Evolutionary conservation across 2,113 vertebrate genomes (phyloP).

Genomic region (Numida meleagris): DNA sequence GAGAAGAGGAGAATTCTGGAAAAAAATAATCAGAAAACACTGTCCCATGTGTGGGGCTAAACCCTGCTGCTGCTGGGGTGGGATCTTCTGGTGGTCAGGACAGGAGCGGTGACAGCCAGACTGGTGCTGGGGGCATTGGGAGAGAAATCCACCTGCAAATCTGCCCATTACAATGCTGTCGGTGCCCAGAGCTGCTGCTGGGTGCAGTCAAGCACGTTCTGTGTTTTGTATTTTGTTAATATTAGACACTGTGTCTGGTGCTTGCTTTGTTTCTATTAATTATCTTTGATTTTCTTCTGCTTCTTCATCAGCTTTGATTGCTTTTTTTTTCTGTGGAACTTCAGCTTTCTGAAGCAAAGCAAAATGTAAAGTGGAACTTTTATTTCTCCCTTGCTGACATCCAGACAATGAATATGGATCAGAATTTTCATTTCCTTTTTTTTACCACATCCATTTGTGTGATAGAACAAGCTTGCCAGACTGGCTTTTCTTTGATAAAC

Average conservation of each 20-base stretch:
- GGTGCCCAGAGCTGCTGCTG: neutral
- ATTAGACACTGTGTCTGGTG: neutral
- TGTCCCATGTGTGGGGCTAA: neutral
- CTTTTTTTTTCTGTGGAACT: neutral
- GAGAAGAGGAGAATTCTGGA: too few species aligned
- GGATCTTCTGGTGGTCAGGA: neutral
- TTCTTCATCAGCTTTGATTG: neutral
- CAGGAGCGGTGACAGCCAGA: neutral
- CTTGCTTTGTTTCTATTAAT: conserved; percentile 45
- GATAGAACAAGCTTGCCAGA: conserved; percentile 73
- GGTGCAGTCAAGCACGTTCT: neutral
- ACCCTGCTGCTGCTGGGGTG: fast-evolving
- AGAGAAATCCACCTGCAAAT: neutral
- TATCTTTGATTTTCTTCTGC: conserved; percentile 35
- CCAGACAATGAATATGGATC: conserved; percentile 75
- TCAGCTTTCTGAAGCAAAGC: neutral
- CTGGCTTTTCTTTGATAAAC: conserved; percentile 76
- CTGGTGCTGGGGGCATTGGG: neutral
- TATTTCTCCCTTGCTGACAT: neutral
- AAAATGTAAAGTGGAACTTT: neutral
- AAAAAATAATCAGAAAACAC: too few species aligned
- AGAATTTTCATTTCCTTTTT: conserved; percentile 72
- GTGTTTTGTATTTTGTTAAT: neutral
- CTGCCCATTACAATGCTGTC: neutral
- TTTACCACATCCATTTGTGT: conserved; percentile 68